phyloP scores from a whole-genome alignment of 2,113 vertebrate species.

The Brienomyrus brachyistius region DNA sequence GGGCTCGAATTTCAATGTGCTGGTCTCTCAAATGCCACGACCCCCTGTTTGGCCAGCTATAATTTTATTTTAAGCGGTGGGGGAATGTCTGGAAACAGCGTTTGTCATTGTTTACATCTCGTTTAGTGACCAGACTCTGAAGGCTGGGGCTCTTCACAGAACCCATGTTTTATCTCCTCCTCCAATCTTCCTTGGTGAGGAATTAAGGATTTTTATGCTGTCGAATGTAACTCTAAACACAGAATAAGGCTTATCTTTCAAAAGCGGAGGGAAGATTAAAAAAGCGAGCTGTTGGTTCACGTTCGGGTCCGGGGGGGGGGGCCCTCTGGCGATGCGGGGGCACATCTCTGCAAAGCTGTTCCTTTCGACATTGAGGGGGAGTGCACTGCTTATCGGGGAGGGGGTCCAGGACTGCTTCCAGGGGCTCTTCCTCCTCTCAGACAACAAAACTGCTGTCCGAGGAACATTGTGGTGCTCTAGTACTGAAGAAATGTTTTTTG shows the following conservation, averaged over 20 bases:
- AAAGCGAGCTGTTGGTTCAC: neutral
- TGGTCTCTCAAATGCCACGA: neutral
- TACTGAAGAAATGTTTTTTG: neutral
- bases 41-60: too few relatives aligned
- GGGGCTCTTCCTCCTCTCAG: neutral
- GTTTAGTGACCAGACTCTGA: neutral
- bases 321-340: constrained; percentile 13
- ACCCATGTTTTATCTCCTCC: neutral
- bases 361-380: neutral
- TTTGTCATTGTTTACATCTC: neutral
- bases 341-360: constrained; percentile 15
- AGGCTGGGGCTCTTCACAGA: neutral
- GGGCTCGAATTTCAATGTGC: neutral
- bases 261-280: constrained; percentile 1
- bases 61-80: neutral
- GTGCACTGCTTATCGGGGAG: neutral
- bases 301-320: neutral
- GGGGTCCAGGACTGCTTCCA: neutral
- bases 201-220: constrained; percentile 12
- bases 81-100: neutral
- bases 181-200: constrained; percentile 14
- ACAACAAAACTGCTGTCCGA: neutral
- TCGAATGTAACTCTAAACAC: constrained; percentile 18
- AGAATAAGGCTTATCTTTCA: constrained; percentile 18
- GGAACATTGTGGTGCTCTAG: neutral